phyloP scores from a whole-genome alignment of 2,113 vertebrate species.

The Xerus inauris region DNA sequence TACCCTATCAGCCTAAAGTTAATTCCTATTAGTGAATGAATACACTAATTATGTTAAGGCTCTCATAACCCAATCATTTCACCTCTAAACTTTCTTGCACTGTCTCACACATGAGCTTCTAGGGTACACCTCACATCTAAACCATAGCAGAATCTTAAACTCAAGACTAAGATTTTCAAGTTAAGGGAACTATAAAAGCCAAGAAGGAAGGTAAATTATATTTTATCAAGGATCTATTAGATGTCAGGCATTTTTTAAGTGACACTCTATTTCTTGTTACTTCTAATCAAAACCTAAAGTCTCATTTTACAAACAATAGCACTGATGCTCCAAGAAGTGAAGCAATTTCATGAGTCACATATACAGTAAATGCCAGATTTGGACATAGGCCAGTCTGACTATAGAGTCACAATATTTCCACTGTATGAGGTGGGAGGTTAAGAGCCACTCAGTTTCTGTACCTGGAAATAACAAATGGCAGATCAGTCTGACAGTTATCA shows the following conservation, averaged over 20 bases:
- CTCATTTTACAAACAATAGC: constrained; percentile 34
- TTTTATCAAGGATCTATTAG: neutral
- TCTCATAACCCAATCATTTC: too few species aligned
- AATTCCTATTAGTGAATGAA: too few species aligned
- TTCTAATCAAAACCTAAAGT: neutral
- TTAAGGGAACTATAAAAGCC: neutral
- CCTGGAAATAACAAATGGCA: constrained; percentile 21
- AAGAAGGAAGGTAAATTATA: neutral
- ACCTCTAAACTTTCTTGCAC: too few species aligned
- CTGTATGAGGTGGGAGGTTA: neutral
- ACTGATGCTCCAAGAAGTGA: neutral
- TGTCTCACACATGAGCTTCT: too few species aligned
- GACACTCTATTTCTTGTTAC: constrained; percentile 33
- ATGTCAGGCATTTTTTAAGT: neutral
- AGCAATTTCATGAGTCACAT: neutral
- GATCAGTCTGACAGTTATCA: neutral
- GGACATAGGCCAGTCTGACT: neutral
- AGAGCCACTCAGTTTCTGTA: constrained; percentile 2
- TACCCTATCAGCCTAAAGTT: too few species aligned
- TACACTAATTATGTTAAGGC: too few species aligned
- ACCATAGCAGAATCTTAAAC: neutral
- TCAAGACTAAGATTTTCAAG: neutral
- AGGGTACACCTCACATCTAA: too few species aligned
- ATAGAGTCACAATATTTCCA: neutral
- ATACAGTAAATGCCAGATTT: neutral